A percentile compares a stretch with the other conserved stretches of the same genome.
These are phyloP conservation scores for Drosophila subpulchrella DNA, from an alignment of 1,140 invertebrate genomes.

Conservation along the genomic window DNA sequence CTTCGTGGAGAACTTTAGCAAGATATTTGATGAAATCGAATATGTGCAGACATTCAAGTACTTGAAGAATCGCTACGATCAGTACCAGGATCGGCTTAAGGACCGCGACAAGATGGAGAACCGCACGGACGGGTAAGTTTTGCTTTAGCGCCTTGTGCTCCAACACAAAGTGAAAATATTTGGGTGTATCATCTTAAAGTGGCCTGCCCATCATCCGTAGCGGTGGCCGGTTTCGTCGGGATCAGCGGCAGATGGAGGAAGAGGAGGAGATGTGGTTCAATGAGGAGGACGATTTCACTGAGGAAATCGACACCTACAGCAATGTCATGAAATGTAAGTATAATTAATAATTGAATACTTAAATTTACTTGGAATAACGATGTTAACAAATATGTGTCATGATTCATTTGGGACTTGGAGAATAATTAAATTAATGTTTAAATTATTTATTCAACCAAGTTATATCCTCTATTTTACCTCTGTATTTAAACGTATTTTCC, in stretches of 20 bases:
- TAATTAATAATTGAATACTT: neutral
- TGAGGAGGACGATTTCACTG: conserved; percentile 97
- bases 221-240: conserved; percentile 93
- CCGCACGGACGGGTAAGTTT: conserved; percentile 88
- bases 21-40: conserved; percentile 95
- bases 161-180: conserved; percentile 17
- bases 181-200: conserved; percentile 79
- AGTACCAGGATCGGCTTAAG: conserved; percentile 96
- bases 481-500: neutral
- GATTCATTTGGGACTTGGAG: no score
- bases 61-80: conserved; percentile 95
- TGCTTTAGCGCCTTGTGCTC: conserved; percentile 7
- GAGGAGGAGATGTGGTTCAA: conserved; percentile 99
- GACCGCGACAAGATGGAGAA: conserved; percentile 90
- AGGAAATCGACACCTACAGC: conserved; percentile 86
- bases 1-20: conserved; percentile 97
- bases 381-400: no score
- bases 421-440: no score
- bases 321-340: conserved; percentile 85
- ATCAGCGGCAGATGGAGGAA: conserved; percentile 96
- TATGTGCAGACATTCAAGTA: conserved; percentile 99
- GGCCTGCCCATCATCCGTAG: conserved; percentile 91
- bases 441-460: no score
- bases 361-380: no score
- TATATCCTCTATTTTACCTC: no score